Evolutionary conservation across 2,888 invertebrate species (phyloP).

Genomic region (Ecdyonurus torrentis): DNA sequence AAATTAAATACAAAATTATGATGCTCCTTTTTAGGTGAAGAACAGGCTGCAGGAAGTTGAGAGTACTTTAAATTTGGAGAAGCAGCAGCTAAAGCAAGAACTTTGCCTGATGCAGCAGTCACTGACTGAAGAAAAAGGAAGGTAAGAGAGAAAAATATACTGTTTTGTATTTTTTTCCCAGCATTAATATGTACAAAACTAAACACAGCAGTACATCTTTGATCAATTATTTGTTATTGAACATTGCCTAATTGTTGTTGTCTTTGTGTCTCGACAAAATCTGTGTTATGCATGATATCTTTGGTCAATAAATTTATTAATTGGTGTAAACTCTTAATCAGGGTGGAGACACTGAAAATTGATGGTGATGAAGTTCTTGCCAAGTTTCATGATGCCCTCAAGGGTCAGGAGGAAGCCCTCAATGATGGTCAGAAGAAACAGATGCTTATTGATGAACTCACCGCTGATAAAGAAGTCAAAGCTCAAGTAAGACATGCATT

Average conservation of each 20-base stretch:
- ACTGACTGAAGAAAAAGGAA: background rate
- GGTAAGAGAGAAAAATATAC: no score
- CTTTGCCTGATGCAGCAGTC: background rate
- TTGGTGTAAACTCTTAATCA: background rate
- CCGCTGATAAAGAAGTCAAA: background rate
- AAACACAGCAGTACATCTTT: no score
- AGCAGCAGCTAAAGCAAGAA: background rate
- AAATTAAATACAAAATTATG: background rate
- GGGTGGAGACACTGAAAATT: background rate
- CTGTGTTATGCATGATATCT: no score
- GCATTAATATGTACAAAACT: no score
- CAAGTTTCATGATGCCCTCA: background rate
- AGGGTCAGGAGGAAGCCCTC: background rate
- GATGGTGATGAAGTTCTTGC: background rate
- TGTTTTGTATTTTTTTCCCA: no score
- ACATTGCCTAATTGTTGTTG: no score
- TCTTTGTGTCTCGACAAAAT: no score
- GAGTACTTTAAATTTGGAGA: background rate
- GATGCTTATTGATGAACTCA: background rate
- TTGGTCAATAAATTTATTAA: background rate
- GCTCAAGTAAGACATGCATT: background rate
- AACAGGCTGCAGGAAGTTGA: background rate
- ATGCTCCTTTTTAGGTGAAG: background rate
- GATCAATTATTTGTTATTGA: no score
- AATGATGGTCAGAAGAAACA: background rate